Base-by-base conservation (phyloP, 2,888 invertebrate species). In the Marasmarcha lunaedactyla region DNA sequence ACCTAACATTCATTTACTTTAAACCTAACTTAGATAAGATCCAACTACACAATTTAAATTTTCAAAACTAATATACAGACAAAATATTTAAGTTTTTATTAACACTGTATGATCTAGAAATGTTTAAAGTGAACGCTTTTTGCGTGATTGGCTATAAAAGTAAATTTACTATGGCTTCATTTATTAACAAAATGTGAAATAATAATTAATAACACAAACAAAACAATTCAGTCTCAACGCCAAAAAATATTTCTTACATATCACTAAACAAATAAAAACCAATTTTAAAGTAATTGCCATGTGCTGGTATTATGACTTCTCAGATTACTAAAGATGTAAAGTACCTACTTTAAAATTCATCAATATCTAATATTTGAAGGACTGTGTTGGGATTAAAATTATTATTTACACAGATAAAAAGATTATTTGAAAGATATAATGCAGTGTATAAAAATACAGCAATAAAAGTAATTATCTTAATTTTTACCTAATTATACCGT, bases 171-270 rank as follows among this genome's bases (percentile, higher is more conserved):
- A 58, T 57, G 58, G 61, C 57, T 59, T 54, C 55, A 55, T 55
- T 30, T 57, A 63, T 67, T 63, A 66, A 70, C 68, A 66, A 71
- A 57, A 53, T 63, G 68, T 67, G 68, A 78, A 78, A 77, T 77
- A 78, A 78, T 77, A 66, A 71, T 70, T 13, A 30, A 77, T 73
- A 79, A 79, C 76, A 77, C 70, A 78, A 81, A 79, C 79, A 79
- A 81, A 79, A 79, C 78, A 79, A 81, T 67, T 81, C 83, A 83
- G 81, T 83, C 83, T 81, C 81, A 79, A 79, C 79, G 71, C 71
- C 76, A 68, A 70, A 81, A 64, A 77, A 72, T 57, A 63, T 63
- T 52, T 57, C 63, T 63, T 62, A 63, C 63, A 67, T 58, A 69
- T 20, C 63, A 69, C 61, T 62, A 73, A 76, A 73, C 64, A 64